Conservation (phyloP, 23 tunicate genomes). For the Phallusia fumigata region DNA sequence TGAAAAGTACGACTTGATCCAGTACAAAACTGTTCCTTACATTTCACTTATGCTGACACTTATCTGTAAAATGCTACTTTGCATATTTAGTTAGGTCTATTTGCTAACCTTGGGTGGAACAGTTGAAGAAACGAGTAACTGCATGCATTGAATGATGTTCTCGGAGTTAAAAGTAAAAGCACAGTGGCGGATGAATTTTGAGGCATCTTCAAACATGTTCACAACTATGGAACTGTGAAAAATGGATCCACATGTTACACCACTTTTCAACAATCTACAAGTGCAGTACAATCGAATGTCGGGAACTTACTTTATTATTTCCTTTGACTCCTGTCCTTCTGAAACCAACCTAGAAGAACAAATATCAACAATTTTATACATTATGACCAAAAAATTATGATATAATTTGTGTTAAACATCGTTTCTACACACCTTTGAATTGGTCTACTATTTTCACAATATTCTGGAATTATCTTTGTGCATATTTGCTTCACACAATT, state of each 20-base stretch:
- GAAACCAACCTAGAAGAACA: background rate
- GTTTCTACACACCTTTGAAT: background rate
- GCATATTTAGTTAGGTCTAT: background rate
- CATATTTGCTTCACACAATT: constrained; percentile 69
- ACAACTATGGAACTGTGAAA: background rate
- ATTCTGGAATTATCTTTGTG: constrained; percentile 19
- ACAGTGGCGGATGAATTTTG: background rate
- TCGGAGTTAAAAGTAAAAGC: background rate
- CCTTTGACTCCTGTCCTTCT: background rate
- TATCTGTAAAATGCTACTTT: background rate
- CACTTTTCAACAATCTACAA: background rate
- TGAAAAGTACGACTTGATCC: too few species aligned
- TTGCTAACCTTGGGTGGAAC: background rate
- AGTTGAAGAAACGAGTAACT: background rate
- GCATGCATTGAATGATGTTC: background rate
- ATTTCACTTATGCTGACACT: background rate
- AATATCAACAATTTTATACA: too few species aligned
- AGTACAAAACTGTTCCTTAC: background rate
- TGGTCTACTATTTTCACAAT: background rate
- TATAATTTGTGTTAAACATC: background rate
- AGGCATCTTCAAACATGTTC: background rate
- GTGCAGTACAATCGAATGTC: background rate
- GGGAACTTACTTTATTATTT: background rate
- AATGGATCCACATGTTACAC: background rate
- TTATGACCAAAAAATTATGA: background rate